phyloP scores from a whole-genome alignment of 2,113 vertebrate genomes.

The Struthidea cinerea region DNA sequence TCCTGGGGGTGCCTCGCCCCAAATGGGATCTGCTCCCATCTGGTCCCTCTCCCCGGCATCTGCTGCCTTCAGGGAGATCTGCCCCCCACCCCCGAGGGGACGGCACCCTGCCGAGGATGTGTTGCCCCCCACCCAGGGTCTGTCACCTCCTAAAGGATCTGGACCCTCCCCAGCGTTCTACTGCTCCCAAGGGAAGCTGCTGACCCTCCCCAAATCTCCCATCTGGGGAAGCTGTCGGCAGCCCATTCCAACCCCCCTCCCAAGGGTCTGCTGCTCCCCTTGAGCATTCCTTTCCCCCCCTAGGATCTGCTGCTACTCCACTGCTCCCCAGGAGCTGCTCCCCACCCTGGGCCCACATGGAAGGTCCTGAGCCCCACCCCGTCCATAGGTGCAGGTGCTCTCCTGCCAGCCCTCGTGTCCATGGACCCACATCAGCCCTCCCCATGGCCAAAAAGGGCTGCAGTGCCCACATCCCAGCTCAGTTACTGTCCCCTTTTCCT shows the following conservation, averaged over 20 bases:
- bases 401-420: not conserved
- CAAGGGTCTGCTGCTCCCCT: not conserved
- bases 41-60: not conserved
- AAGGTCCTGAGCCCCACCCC: not conserved
- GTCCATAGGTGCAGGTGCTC: rapidly evolving
- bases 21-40: not conserved
- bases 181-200: not conserved
- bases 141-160: not conserved
- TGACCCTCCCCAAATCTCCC: not conserved
- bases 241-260: not conserved
- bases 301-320: not conserved
- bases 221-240: not conserved
- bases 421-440: not conserved
- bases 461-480: not conserved
- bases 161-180: not conserved
- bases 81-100: not conserved
- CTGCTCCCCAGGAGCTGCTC: not conserved
- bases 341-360: not conserved
- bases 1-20: not conserved
- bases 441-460: not conserved
- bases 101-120: not conserved
- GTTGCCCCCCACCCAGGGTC: not conserved
- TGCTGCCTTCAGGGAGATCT: not conserved
- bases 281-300: not conserved
- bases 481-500: not conserved